Percentiles rank a stretch among this genome's conserved stretches.
Evolutionary conservation across 2,888 invertebrate species (phyloP).

Genomic region (Phlogophora meticulosa): DNA sequence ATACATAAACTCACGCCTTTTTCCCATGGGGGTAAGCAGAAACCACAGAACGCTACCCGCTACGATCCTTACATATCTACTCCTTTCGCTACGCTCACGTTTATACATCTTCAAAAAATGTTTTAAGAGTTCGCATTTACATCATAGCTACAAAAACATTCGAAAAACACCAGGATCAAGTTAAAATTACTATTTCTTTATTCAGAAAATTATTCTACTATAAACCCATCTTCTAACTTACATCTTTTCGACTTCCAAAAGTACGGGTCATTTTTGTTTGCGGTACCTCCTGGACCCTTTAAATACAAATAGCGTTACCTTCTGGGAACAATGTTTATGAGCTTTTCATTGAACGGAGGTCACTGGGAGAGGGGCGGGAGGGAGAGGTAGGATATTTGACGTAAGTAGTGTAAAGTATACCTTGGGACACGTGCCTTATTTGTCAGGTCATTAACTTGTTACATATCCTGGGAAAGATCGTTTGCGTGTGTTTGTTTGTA

Average conservation of each 20-base stretch:
- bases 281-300: slow-evolving; percentile 69
- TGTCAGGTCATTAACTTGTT: slow-evolving; percentile 58
- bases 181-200: neutral
- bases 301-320: slow-evolving; percentile 77
- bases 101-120: too few relatives aligned
- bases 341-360: slow-evolving; percentile 69
- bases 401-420: slow-evolving; percentile 54
- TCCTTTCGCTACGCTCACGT: too few relatives aligned
- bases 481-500: slow-evolving; percentile 17
- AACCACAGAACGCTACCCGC: too few relatives aligned
- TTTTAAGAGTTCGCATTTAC: neutral
- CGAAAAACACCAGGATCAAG: neutral
- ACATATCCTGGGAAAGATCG: slow-evolving; percentile 20
- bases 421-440: slow-evolving; percentile 53
- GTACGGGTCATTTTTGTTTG: slow-evolving; percentile 63
- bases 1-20: too few relatives aligned
- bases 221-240: neutral
- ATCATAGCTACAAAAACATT: neutral
- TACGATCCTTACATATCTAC: too few relatives aligned
- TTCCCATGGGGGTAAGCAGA: too few relatives aligned
- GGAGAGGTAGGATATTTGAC: slow-evolving; percentile 46
- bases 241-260: slow-evolving; percentile 53
- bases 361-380: slow-evolving; percentile 9
- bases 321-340: slow-evolving; percentile 75
- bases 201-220: neutral